These are phyloP conservation scores for Catharus minimus DNA, from an alignment of 2,113 vertebrate genomes.

Conservation along the genomic window DNA sequence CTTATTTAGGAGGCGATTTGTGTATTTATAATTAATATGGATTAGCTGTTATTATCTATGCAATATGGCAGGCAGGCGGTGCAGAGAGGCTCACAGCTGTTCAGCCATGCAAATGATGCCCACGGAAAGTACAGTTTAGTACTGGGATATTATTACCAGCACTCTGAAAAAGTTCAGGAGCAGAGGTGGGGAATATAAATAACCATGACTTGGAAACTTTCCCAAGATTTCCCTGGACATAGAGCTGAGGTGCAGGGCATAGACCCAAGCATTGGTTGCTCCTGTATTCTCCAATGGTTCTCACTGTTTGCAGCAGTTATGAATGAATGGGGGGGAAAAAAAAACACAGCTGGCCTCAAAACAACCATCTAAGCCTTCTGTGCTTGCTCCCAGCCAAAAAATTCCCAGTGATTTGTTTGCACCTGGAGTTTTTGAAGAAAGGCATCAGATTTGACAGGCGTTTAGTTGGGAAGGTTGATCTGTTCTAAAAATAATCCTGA, in stretches of 20 bases:
- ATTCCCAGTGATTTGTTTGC: neutral
- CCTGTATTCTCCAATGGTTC: neutral
- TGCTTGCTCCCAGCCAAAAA: conserved; percentile 27
- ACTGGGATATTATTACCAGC: conserved; percentile 57
- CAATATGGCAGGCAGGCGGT: conserved; percentile 69
- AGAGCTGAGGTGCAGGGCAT: conserved; percentile 6
- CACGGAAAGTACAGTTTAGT: conserved; percentile 64
- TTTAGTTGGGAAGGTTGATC: neutral
- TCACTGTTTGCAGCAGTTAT: neutral
- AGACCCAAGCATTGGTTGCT: neutral
- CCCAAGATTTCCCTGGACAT: neutral
- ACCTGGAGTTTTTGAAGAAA: conserved; percentile 21
- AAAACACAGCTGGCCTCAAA: conserved; percentile 37
- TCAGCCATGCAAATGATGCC: conserved; percentile 75
- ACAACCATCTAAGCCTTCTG: neutral
- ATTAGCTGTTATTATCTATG: conserved; percentile 76
- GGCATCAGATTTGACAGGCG: neutral
- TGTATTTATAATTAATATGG: conserved; percentile 78
- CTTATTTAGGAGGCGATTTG: conserved; percentile 68
- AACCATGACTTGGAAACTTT: neutral
- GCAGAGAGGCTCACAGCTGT: conserved; percentile 66
- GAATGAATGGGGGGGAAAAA: neutral
- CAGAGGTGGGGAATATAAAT: conserved; percentile 40
- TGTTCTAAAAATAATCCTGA: neutral
- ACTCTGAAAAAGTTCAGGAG: conserved; percentile 30